These are phyloP conservation scores for Tolmerus cingulatus DNA, from an alignment of 2,888 invertebrate genomes.

Conservation along the genomic window DNA sequence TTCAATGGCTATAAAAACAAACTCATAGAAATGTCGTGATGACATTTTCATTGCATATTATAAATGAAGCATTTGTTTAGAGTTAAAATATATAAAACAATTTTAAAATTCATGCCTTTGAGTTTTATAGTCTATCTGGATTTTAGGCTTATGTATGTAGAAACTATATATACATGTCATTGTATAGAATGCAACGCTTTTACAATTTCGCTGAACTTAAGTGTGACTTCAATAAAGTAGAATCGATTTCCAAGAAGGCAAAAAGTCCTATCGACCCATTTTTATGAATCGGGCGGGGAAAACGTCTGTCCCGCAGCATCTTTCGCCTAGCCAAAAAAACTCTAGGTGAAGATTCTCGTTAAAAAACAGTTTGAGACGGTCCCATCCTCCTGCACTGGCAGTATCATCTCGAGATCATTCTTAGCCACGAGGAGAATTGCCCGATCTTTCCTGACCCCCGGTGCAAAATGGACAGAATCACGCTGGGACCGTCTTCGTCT, in stretches of 20 bases:
- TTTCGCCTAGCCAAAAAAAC: background rate
- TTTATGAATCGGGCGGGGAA: background rate
- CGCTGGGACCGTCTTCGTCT: slow-evolving; percentile 2
- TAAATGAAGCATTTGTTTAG: too few relatives aligned
- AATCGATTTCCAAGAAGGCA: background rate
- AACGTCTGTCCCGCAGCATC: background rate
- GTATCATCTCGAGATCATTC: background rate
- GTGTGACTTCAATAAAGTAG: background rate
- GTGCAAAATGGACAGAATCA: slow-evolving; percentile 7
- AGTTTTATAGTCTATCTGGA: too few relatives aligned
- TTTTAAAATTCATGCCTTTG: too few relatives aligned
- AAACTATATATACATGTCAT: too few relatives aligned
- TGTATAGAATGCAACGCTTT: too few relatives aligned
- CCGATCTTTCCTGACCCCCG: slow-evolving; percentile 5
- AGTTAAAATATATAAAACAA: too few relatives aligned
- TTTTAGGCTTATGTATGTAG: too few relatives aligned
- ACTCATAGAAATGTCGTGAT: too few relatives aligned
- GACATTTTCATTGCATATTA: too few relatives aligned
- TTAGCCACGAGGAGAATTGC: background rate
- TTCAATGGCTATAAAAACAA: too few relatives aligned
- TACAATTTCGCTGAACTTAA: too few relatives aligned
- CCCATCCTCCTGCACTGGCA: background rate
- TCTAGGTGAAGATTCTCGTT: background rate
- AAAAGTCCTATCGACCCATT: background rate
- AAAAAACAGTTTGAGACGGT: background rate